Percentiles rank a stretch among this genome's conserved stretches.
These are phyloP conservation scores for Corythornis vintsioides DNA, from an alignment of 2,113 vertebrate species.

Conservation along the genomic window DNA sequence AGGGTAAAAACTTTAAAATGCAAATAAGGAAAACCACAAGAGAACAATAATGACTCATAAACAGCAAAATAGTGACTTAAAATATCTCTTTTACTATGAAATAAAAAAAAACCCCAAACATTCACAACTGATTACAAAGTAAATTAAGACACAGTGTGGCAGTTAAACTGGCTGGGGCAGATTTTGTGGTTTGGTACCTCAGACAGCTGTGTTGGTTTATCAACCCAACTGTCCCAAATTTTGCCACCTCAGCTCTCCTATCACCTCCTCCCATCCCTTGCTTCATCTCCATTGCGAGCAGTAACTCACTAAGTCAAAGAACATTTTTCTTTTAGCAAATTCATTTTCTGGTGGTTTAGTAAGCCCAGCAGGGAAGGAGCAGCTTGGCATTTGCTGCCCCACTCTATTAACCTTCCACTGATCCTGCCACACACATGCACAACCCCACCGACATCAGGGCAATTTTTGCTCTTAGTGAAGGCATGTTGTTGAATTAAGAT, in stretches of 20 bases:
- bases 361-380: background rate
- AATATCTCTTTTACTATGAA: background rate
- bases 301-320: background rate
- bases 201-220: background rate
- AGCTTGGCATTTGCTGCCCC: accelerated
- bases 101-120: background rate
- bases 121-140: background rate
- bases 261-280: no score
- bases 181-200: background rate
- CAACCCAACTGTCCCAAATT: background rate
- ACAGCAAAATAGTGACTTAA: background rate
- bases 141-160: background rate
- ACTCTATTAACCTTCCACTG: accelerated
- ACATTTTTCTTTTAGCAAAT: no score
- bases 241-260: accelerated
- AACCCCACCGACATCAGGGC: accelerated
- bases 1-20: background rate
- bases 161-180: background rate
- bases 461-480: background rate
- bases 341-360: background rate
- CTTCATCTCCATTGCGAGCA: background rate
- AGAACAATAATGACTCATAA: background rate
- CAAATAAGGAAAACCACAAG: background rate
- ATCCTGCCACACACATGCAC: accelerated
- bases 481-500: background rate